These are phyloP conservation scores for Cheiracanthium punctorium DNA, from an alignment of 2,888 invertebrate species.

Conservation along the genomic window DNA sequence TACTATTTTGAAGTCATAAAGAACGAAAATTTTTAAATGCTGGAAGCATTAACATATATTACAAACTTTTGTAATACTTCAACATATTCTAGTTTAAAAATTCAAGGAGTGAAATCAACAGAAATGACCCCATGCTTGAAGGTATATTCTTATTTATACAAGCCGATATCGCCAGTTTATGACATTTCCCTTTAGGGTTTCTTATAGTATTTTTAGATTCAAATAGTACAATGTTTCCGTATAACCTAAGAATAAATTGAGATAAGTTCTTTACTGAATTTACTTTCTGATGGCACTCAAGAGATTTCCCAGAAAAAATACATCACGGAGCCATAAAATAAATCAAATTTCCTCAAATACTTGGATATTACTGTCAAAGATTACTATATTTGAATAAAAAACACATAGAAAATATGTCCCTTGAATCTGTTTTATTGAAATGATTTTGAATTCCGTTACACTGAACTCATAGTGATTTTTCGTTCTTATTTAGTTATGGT, in stretches of 20 bases:
- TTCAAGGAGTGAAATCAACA: not conserved
- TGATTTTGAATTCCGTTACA: not conserved
- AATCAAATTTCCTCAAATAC: constrained; percentile 6
- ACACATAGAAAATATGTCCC: not conserved
- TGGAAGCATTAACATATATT: too few species aligned
- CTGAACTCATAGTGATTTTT: too few species aligned
- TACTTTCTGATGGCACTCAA: constrained; percentile 27
- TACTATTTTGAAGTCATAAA: too few species aligned
- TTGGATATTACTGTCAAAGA: constrained; percentile 11
- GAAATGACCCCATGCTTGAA: not conserved
- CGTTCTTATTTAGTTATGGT: too few species aligned
- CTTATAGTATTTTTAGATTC: not conserved
- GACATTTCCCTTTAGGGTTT: not conserved
- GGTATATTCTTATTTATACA: not conserved
- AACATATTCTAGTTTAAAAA: not conserved
- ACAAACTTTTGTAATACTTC: too few species aligned
- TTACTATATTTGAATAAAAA: not conserved
- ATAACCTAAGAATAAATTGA: not conserved
- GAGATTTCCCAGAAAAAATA: constrained; percentile 1
- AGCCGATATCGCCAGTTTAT: not conserved
- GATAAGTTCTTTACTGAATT: constrained; percentile 20
- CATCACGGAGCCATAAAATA: not conserved
- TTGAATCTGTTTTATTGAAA: not conserved
- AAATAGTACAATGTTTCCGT: constrained; percentile 10
- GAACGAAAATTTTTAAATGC: too few species aligned